Percentiles rank a stretch among this genome's conserved stretches.
Conservation (phyloP, 2,888 invertebrate genomes). For the Geophilus truncorum region DNA sequence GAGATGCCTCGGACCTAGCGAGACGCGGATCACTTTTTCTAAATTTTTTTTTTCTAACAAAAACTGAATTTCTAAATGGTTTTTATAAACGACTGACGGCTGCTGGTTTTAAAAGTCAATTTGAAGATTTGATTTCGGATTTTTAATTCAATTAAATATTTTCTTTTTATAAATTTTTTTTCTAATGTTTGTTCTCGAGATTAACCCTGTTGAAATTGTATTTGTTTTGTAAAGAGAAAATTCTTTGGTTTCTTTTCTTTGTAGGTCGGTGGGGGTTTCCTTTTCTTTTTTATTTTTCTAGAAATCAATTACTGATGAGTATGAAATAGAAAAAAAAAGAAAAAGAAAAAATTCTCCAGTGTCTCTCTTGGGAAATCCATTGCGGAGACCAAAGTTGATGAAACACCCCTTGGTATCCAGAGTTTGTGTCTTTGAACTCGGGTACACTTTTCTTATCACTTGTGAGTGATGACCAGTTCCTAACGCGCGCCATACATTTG, state of each 20-base stretch:
- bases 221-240: neutral
- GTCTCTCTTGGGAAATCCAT: neutral
- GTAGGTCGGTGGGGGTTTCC: neutral
- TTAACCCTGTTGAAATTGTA: neutral
- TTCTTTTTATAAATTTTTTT: neutral
- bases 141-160: neutral
- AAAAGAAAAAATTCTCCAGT: neutral
- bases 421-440: neutral
- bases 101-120: neutral
- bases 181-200: neutral
- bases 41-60: too few species aligned
- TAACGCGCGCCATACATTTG: neutral
- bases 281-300: neutral
- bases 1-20: neutral
- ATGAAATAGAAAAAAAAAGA: neutral
- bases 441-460: neutral
- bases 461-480: neutral
- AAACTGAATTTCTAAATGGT: too few species aligned
- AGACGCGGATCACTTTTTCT: neutral
- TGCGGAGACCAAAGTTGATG: neutral
- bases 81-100: too few species aligned
- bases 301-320: constrained; percentile 8
- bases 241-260: neutral
- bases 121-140: neutral
- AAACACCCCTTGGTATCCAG: neutral